Conservation (phyloP, 2,113 vertebrate genomes). For the Pygoscelis adeliae region DNA sequence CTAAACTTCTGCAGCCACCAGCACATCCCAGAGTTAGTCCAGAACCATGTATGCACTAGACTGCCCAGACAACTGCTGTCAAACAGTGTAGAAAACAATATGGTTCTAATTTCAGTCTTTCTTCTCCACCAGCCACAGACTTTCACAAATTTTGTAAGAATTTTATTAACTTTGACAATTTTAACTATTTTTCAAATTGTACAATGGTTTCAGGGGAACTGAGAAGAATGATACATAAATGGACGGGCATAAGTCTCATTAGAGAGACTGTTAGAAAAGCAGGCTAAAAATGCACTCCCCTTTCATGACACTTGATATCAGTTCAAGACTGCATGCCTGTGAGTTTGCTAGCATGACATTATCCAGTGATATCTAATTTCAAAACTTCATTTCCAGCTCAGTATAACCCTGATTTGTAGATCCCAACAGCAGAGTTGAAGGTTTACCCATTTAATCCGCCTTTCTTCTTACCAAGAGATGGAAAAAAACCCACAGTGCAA, state of each 20-base stretch:
- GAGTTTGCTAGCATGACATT: not conserved
- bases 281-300: not conserved
- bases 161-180: not conserved
- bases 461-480: not conserved
- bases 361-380: not conserved
- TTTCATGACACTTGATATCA: not conserved
- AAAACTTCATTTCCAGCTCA: not conserved
- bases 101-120: fast-evolving
- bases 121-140: not conserved
- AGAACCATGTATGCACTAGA: not conserved
- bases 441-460: not conserved
- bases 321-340: not conserved
- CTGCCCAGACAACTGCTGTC: not conserved
- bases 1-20: not conserved
- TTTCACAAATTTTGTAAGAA: not conserved
- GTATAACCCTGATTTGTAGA: not conserved
- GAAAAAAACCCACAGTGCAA: not conserved
- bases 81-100: not conserved
- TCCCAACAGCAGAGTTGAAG: not conserved
- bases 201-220: not conserved
- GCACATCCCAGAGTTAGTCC: not conserved
- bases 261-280: not conserved
- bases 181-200: not conserved
- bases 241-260: not conserved
- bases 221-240: not conserved